phyloP scores from a whole-genome alignment of 2,113 vertebrate species.

The Anolis carolinensis region DNA sequence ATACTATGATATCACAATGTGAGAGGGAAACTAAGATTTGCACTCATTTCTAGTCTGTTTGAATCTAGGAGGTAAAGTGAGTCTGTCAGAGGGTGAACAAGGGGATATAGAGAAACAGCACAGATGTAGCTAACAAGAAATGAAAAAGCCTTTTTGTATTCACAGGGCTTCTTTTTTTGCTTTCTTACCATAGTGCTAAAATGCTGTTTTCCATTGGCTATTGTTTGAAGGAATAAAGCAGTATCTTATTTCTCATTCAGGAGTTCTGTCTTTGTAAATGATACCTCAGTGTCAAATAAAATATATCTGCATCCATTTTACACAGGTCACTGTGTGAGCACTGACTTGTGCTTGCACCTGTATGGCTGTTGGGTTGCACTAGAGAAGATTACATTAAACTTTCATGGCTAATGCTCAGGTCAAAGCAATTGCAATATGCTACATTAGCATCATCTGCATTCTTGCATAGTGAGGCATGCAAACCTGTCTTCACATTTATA shows the following conservation, averaged over 20 bases:
- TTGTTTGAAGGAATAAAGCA: neutral
- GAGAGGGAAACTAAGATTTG: neutral
- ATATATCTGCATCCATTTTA: neutral
- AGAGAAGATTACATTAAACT: slow-evolving; percentile 47
- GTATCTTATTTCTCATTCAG: slow-evolving; percentile 2
- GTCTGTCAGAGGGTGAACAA: neutral
- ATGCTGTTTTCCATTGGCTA: neutral
- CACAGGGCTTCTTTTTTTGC: neutral
- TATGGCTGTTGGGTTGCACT: slow-evolving; percentile 20
- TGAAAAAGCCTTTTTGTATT: neutral
- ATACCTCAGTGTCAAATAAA: slow-evolving; percentile 15
- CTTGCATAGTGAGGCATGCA: neutral
- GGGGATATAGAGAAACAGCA: neutral
- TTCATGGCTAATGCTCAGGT: slow-evolving; percentile 47
- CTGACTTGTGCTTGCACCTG: slow-evolving; percentile 8
- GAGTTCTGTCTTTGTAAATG: slow-evolving; percentile 22
- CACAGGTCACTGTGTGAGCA: neutral
- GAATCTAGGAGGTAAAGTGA: neutral
- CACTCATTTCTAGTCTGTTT: neutral
- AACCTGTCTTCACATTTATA: slow-evolving; percentile 49
- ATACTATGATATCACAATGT: neutral
- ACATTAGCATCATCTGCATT: slow-evolving; percentile 39
- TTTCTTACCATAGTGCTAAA: slow-evolving; percentile 1
- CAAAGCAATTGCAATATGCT: slow-evolving; percentile 25
- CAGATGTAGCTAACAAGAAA: neutral